Conservation (phyloP, 1,140 invertebrate species). For the Calephelis nemesis region DNA sequence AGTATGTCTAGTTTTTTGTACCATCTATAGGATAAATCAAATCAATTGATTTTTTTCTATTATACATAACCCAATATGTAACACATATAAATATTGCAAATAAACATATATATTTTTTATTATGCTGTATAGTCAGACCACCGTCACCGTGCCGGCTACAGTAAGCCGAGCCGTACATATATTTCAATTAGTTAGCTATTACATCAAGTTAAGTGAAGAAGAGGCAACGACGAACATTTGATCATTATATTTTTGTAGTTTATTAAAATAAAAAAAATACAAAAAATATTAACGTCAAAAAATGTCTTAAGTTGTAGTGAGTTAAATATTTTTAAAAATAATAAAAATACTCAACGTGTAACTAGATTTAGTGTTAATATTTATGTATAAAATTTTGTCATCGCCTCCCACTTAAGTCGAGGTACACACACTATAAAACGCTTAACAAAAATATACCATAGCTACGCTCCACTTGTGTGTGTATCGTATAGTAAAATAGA, state of each 20-base stretch:
- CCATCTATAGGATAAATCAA: too few species aligned
- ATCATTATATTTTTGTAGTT: neutral
- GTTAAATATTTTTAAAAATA: neutral
- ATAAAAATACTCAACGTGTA: neutral
- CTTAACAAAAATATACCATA: conserved; percentile 70
- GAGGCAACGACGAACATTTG: neutral
- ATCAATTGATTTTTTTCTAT: too few species aligned
- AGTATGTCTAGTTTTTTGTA: too few species aligned
- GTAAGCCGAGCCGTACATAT: conserved; percentile 51
- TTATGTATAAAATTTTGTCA: neutral
- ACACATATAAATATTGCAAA: too few species aligned
- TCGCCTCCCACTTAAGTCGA: neutral
- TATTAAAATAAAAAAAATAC: too few species aligned
- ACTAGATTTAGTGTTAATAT: neutral
- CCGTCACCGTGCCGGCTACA: too few species aligned
- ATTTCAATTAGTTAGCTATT: conserved; percentile 46
- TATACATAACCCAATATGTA: too few species aligned
- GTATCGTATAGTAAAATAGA: conserved; percentile 44
- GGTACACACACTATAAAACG: conserved; percentile 35
- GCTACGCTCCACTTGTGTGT: conserved; percentile 38
- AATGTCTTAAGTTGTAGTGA: too few species aligned
- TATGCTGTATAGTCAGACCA: conserved; percentile 5
- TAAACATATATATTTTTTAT: too few species aligned
- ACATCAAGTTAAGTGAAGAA: conserved; percentile 25
- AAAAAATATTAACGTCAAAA: too few species aligned